A percentile compares a stretch with the other conserved stretches of the same genome.
phyloP scores from a whole-genome alignment of 2,113 vertebrate species.

The Ahaetulla prasina region DNA sequence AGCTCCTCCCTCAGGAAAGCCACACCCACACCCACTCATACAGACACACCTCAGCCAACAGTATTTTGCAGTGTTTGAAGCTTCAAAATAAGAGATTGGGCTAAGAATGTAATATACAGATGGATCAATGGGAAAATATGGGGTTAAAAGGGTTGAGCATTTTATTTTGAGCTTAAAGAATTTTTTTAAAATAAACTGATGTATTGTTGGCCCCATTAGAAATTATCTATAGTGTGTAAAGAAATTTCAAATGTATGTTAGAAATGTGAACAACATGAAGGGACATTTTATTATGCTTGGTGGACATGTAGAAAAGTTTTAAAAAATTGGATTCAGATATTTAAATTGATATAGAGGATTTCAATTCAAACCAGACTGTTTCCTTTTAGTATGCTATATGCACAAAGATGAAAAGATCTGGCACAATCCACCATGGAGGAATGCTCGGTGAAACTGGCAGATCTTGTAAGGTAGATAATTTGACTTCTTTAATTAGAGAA shows the following conservation, averaged over 20 bases:
- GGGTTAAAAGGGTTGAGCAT: not conserved
- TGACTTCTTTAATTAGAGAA: not conserved
- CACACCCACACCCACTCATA: no score
- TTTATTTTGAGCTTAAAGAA: not conserved
- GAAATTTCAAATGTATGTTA: not conserved
- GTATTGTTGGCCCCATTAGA: not conserved
- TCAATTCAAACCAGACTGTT: not conserved
- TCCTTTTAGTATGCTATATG: not conserved
- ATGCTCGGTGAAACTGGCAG: not conserved
- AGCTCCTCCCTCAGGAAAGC: not conserved
- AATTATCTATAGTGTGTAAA: not conserved
- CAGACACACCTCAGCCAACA: not conserved
- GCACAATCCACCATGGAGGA: not conserved
- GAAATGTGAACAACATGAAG: not conserved
- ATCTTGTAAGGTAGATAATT: not conserved
- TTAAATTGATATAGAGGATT: not conserved
- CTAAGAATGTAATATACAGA: not conserved
- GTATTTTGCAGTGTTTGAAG: not conserved
- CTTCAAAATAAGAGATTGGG: not conserved
- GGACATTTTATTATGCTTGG: not conserved
- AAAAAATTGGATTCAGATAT: not conserved
- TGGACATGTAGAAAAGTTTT: not conserved
- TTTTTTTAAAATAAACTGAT: not conserved
- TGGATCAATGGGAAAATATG: not conserved
- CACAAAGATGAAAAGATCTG: not conserved